These are phyloP conservation scores for Tillus elongatus DNA, from an alignment of 2,888 invertebrate species.

Conservation along the genomic window DNA sequence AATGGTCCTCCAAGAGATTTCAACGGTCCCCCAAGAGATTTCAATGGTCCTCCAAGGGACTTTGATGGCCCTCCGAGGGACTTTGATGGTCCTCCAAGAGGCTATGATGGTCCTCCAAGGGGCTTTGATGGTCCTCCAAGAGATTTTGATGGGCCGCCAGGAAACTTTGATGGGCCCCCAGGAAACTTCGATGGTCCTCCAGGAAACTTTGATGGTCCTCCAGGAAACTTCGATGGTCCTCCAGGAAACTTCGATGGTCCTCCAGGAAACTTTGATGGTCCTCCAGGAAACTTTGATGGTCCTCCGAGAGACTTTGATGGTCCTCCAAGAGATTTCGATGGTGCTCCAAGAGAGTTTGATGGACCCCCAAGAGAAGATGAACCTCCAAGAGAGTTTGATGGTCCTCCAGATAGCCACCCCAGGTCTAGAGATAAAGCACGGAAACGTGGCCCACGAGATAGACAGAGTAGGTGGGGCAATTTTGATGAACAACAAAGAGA, in stretches of 20 bases:
- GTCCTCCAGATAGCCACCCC: constrained; percentile 11
- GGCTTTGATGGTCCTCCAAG: neutral
- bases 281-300: constrained; percentile 25
- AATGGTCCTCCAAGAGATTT: constrained; percentile 23
- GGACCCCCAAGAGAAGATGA: constrained; percentile 25
- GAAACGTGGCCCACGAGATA: constrained; percentile 16
- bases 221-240: constrained; percentile 32
- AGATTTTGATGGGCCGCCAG: constrained; percentile 32
- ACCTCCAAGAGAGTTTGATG: constrained; percentile 13
- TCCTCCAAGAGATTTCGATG: constrained; percentile 24
- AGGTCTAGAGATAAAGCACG: neutral
- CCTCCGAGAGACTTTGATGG: constrained; percentile 22
- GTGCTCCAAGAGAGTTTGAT: constrained; percentile 19
- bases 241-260: constrained; percentile 31
- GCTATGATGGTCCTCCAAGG: neutral
- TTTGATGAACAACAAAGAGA: constrained; percentile 12
- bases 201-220: neutral
- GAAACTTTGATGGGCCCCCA: constrained; percentile 27
- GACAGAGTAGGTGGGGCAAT: constrained; percentile 29
- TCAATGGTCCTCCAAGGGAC: constrained; percentile 20
- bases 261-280: constrained; percentile 19
- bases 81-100: constrained; percentile 20
- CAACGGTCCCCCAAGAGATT: constrained; percentile 22
- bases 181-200: constrained; percentile 8
- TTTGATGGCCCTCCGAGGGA: constrained; percentile 34